Evolutionary conservation across 2,888 invertebrate genomes (phyloP), one percentile per base, ranked within the genome.

Genomic region (Sphinx pinastri): DNA sequence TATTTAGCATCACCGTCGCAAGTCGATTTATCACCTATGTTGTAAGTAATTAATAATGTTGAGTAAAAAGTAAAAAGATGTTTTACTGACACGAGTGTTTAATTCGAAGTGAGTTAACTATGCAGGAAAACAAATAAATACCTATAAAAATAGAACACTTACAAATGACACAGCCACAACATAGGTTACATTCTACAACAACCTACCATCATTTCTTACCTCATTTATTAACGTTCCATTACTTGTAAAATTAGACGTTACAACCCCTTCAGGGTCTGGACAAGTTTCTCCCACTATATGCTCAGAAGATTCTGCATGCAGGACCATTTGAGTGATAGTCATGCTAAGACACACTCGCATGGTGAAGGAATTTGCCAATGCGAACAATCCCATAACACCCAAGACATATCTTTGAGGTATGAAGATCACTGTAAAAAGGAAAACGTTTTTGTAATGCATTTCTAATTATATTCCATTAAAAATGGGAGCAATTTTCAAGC

Each of bases 261-360:
- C 45, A 0, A 55, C 63, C 6, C 63, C 67, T 4, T 70, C 69
- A 31, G 70, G 69, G 0, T 91, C 91, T 0, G 94, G 92, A 73
- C 95, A 95, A 0, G 94, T 94, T 76, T 95, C 91, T 2, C 95
- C 95, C 59, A 94, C 85, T 0, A 91, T 91, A 55, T 91, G 88
- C 71, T 86, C 88, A 1, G 86, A 74, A 0, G 86, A 69, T 2
- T 86, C 81, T 0, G 85, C 76, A 6, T 88, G 82, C 0, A 85
- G 79, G 0, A 96, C 95, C 95, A 97, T 96, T 77, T 96, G 95
- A 2, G 96, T 96, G 52, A 97, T 96, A 1, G 96, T 95, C 82
- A 96, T 95, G 58, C 96, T 96, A 16, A 97, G 92, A 73, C 96
- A 96, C 1, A 96, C 95, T 31, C 97, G 92, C 96, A 97, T 96